Conservation (phyloP, 2,113 vertebrate species). For the Ciconia stormi region DNA sequence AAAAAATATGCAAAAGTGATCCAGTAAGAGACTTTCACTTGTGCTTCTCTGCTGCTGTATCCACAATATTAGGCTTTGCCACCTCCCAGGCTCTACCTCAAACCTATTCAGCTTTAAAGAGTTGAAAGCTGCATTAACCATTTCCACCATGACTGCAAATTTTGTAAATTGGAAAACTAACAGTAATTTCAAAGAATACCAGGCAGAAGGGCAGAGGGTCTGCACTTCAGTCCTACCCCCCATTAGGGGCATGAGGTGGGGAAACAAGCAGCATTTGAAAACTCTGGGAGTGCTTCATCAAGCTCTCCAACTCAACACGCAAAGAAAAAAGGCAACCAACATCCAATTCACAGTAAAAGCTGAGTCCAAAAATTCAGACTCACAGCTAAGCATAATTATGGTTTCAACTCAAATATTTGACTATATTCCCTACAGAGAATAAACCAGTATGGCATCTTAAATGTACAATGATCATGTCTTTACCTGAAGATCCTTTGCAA, state of each 20-base stretch:
- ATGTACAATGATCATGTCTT: neutral
- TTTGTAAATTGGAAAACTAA: neutral
- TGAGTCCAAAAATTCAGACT: neutral
- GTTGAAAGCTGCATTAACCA: neutral
- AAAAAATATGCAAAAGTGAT: neutral
- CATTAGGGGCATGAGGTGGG: no score
- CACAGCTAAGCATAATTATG: neutral
- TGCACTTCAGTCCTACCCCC: neutral
- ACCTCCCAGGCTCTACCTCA: neutral
- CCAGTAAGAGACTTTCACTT: neutral
- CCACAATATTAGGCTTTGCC: neutral
- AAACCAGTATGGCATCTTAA: neutral
- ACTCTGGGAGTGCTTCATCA: neutral
- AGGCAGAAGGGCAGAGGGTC: neutral
- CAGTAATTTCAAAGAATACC: neutral
- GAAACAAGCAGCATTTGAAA: neutral
- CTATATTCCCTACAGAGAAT: neutral
- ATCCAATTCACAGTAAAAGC: neutral
- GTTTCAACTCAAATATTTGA: neutral
- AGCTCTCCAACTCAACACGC: neutral
- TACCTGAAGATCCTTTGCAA: neutral
- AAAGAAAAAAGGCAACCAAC: neutral
- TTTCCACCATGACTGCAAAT: fast-evolving
- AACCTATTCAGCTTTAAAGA: neutral
- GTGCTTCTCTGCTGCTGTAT: neutral